Base-by-base conservation (phyloP, 2,888 invertebrate genomes). In the Folsomia candida region DNA sequence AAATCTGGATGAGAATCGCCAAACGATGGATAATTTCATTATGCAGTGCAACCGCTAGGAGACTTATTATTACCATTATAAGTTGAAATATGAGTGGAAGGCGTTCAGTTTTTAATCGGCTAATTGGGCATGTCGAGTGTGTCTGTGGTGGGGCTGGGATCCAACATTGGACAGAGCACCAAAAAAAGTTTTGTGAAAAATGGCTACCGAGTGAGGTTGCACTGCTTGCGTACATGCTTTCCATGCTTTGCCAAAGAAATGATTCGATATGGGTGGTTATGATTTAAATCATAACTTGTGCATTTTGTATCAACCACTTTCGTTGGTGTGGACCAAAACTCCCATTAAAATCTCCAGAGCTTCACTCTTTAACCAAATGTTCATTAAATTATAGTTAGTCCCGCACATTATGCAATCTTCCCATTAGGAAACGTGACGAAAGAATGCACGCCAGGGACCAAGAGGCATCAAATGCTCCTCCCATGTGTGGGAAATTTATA, bases 121-220 rank as follows among this genome's bases (percentile, higher is more conserved):
- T 20, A 64, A 64, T 64, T 47, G 51, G 51, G 18, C 51, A 64
- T 37, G 64, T 64, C 51, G 29, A 64, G 64, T 51, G 51, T 24
- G n/a, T n/a, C n/a, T n/a, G 64, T 24, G 64, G 64, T 64, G 51
- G 64, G 64, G 51, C 28, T 6, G 20, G 29, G 62, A 9, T 26
- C 27, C n/a, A 62, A 62, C 29, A 62, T 26, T 62, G 24, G n/a
- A 18, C 62, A 62, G 62, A 62, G n/a, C n/a, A n/a, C n/a, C n/a
- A n/a, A n/a, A n/a, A n/a, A n/a, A 62, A 20, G 14, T 4, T 6
- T 59, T 24, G 18, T 24, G 25, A 59, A 25, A 59, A 25, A 24
- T 59, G 6, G 25, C 20, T 59, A 59, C 14, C 20, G 9, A 47
- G 18, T 18, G 9, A 47, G 18, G 18, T 9, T 47, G 18, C n/a